These are phyloP conservation scores for Nymphalis polychloros DNA, from an alignment of 2,888 invertebrate species.

Conservation along the genomic window DNA sequence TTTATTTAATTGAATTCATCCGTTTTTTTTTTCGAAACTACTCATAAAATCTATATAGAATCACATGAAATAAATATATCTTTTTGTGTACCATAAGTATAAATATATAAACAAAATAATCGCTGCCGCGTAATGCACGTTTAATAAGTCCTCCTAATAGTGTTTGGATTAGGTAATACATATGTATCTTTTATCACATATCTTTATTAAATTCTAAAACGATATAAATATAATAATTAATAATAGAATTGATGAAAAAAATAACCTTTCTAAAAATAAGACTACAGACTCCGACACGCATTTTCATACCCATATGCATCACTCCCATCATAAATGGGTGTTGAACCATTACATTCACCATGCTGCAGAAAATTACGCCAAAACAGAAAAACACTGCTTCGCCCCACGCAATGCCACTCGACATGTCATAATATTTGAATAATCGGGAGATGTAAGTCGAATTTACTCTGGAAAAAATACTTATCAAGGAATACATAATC, in stretches of 20 bases:
- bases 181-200: too few species aligned
- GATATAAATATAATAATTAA: too few species aligned
- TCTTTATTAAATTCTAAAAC: too few species aligned
- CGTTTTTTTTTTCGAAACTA: too few species aligned
- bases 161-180: too few species aligned
- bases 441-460: constrained; percentile 83
- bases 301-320: constrained; percentile 90
- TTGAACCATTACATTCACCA: constrained; percentile 83
- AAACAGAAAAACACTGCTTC: constrained; percentile 86
- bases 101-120: too few species aligned
- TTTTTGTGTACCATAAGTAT: too few species aligned
- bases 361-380: constrained; percentile 84
- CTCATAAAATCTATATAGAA: too few species aligned
- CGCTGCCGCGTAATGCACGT: too few species aligned
- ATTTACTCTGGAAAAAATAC: constrained; percentile 65
- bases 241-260: neutral
- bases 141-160: too few species aligned
- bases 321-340: constrained; percentile 87
- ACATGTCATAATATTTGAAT: constrained; percentile 81
- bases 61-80: too few species aligned
- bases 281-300: constrained; percentile 90
- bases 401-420: constrained; percentile 75
- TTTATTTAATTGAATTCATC: too few species aligned
- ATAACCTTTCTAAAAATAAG: constrained; percentile 92
- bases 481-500: neutral